phyloP scores from a whole-genome alignment of 92 coral and sea anemone genomes.

The Epizoanthus illoricatus region DNA sequence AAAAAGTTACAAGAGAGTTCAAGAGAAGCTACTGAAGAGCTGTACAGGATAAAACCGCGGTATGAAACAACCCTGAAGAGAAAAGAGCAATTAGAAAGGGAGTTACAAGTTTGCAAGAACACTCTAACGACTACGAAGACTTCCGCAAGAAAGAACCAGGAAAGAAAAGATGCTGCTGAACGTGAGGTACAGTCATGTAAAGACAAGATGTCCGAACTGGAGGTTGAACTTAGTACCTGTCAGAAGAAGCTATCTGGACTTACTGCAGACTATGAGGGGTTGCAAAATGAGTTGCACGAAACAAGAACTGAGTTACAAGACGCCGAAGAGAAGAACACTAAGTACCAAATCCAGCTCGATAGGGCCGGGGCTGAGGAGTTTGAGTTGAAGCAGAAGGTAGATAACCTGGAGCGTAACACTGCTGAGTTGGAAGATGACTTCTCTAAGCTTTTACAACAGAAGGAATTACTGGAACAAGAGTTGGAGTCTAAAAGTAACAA shows the following conservation, averaged over 20 bases:
- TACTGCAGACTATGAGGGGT: slow-evolving; percentile 61
- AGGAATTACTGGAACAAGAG: slow-evolving; percentile 62
- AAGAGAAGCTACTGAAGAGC: slow-evolving; percentile 74
- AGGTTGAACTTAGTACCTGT: slow-evolving; percentile 65
- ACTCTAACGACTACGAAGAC: slow-evolving; percentile 70
- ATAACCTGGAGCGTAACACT: slow-evolving; percentile 54
- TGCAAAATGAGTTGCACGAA: slow-evolving; percentile 67
- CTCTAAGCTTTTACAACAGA: slow-evolving; percentile 48
- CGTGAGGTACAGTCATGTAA: slow-evolving; percentile 67
- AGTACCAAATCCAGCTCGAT: slow-evolving; percentile 65
- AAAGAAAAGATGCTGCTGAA: slow-evolving; percentile 47
- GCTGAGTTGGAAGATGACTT: slow-evolving; percentile 57
- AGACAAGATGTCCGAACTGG: slow-evolving; percentile 62
- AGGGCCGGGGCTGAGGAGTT: slow-evolving; percentile 53
- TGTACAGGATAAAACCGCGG: slow-evolving; percentile 70
- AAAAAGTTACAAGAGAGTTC: slow-evolving; percentile 67
- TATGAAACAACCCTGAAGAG: slow-evolving; percentile 70
- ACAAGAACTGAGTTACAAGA: slow-evolving; percentile 50
- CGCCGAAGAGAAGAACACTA: slow-evolving; percentile 68
- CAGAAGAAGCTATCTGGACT: slow-evolving; percentile 71
- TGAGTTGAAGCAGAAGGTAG: slow-evolving; percentile 50
- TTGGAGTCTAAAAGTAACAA: slow-evolving; percentile 47
- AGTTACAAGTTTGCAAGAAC: slow-evolving; percentile 68
- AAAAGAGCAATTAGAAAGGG: slow-evolving; percentile 82
- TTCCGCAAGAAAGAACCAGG: slow-evolving; percentile 58